Percentiles rank a stretch among this genome's conserved stretches.
phyloP scores from a whole-genome alignment of 2,888 invertebrate genomes.

The Malacosoma neustria region DNA sequence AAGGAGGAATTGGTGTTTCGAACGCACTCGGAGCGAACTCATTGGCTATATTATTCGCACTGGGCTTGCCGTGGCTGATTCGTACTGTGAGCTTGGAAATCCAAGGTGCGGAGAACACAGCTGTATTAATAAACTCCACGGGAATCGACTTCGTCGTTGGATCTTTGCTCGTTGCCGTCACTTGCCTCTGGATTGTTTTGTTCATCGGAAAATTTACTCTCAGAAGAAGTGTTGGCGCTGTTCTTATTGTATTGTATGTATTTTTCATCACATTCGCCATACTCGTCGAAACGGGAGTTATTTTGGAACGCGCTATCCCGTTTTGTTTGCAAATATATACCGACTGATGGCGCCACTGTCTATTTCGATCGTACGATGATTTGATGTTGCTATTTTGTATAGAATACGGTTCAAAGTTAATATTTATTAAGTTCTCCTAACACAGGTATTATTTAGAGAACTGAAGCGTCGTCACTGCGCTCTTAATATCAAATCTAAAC shows the following conservation, averaged over 20 bases:
- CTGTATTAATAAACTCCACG: conserved; percentile 82
- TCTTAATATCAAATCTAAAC: no score
- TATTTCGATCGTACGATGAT: no score
- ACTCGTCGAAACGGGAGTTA: conserved; percentile 84
- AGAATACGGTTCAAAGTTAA: no score
- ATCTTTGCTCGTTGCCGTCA: conserved; percentile 83
- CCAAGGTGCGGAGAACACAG: conserved; percentile 54
- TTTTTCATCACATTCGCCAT: conserved; percentile 85
- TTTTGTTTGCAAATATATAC: conserved; percentile 6
- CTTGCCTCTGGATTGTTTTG: conserved; percentile 80
- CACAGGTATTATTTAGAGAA: no score
- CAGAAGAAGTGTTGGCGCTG: conserved; percentile 79
- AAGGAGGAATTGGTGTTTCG: conserved; percentile 90
- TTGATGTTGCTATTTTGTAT: no score
- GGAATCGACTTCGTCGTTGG: conserved; percentile 89
- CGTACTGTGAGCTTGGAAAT: conserved; percentile 75
- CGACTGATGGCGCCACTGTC: no score
- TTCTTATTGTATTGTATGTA: conserved; percentile 79
- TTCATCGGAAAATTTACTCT: conserved; percentile 81
- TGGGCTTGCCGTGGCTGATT: conserved; percentile 91
- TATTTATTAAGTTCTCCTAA: no score
- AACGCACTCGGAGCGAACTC: conserved; percentile 92
- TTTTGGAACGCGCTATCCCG: conserved; percentile 34
- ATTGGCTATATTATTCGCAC: conserved; percentile 86
- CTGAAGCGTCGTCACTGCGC: no score